These are phyloP conservation scores for Neocloeon triangulifer DNA, from an alignment of 1,140 invertebrate species.

Conservation along the genomic window DNA sequence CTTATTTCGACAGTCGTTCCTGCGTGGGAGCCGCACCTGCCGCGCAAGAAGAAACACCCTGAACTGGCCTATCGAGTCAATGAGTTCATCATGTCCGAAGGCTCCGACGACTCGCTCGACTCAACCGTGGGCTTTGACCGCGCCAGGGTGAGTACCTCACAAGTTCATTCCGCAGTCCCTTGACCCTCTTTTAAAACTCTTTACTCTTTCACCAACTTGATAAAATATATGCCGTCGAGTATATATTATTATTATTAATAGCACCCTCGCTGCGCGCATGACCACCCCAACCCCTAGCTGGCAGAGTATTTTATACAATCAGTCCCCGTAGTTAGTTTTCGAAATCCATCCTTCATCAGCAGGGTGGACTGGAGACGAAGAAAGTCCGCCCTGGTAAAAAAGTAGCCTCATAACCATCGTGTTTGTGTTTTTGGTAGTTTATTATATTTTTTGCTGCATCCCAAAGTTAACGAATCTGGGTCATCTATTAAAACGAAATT, in stretches of 20 bases:
- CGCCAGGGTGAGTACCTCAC: conserved; percentile 23
- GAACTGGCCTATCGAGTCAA: conserved; percentile 63
- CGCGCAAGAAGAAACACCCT: conserved; percentile 65
- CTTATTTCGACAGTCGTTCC: no score
- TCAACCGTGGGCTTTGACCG: conserved; percentile 24
- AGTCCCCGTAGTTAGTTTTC: background rate
- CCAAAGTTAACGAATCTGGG: no score
- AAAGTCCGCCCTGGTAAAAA: no score
- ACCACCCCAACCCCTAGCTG: background rate
- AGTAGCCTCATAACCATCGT: no score
- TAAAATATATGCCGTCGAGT: background rate
- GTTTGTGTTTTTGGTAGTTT: no score
- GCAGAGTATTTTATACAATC: no score
- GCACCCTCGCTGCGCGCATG: background rate
- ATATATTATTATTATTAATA: background rate
- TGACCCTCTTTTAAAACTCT: background rate
- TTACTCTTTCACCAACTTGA: background rate
- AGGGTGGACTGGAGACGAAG: no score
- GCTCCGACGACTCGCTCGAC: conserved; percentile 17
- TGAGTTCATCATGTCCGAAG: conserved; percentile 42
- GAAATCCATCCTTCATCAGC: no score
- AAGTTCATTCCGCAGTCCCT: background rate
- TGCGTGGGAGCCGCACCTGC: conserved; percentile 52
- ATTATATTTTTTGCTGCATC: no score
- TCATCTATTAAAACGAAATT: no score